Percentiles rank a stretch among this genome's conserved stretches.
Evolutionary conservation across 2,888 invertebrate genomes (phyloP).

Genomic region (Bembecia ichneumoniformis): DNA sequence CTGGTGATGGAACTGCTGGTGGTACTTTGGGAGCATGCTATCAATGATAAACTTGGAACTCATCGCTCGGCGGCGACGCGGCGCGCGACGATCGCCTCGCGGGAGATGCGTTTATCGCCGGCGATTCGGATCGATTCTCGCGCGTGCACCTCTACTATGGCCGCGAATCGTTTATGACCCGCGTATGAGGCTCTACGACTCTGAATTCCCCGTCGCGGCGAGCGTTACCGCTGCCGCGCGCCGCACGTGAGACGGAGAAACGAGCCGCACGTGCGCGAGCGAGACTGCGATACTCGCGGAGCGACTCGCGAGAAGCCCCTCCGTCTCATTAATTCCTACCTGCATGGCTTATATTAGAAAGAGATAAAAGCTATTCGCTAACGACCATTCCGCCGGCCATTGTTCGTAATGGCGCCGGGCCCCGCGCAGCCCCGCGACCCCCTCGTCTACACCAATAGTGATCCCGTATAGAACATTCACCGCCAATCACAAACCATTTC

Average conservation of each 20-base stretch:
- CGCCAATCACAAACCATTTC: slow-evolving; percentile 73
- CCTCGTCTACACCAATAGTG: slow-evolving; percentile 68
- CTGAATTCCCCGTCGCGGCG: slow-evolving; percentile 82
- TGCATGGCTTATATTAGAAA: slow-evolving; percentile 70
- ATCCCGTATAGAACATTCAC: slow-evolving; percentile 71
- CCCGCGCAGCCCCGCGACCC: slow-evolving; percentile 53
- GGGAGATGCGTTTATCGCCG: slow-evolving; percentile 71
- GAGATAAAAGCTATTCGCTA: slow-evolving; percentile 73
- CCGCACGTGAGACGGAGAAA: slow-evolving; percentile 66
- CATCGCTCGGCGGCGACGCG: slow-evolving; percentile 81
- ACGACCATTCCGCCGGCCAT: slow-evolving; percentile 68
- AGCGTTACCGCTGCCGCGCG: slow-evolving; percentile 70
- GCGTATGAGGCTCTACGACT: slow-evolving; percentile 89
- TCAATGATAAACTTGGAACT: slow-evolving; percentile 98
- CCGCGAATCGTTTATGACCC: slow-evolving; percentile 89
- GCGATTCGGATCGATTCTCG: slow-evolving; percentile 73
- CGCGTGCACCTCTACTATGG: slow-evolving; percentile 74
- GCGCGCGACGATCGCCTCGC: slow-evolving; percentile 71
- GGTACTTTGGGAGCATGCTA: slow-evolving; percentile 98
- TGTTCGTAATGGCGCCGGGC: slow-evolving; percentile 67
- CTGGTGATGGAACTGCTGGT: slow-evolving; percentile 78
- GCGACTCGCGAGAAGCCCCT: slow-evolving; percentile 58
- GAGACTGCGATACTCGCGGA: slow-evolving; percentile 36
- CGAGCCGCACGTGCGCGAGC: slow-evolving; percentile 57
- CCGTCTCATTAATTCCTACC: slow-evolving; percentile 72